These are phyloP conservation scores for Leptinotarsa defecta DNA, from an alignment of 1,140 invertebrate genomes.

Conservation along the genomic window DNA sequence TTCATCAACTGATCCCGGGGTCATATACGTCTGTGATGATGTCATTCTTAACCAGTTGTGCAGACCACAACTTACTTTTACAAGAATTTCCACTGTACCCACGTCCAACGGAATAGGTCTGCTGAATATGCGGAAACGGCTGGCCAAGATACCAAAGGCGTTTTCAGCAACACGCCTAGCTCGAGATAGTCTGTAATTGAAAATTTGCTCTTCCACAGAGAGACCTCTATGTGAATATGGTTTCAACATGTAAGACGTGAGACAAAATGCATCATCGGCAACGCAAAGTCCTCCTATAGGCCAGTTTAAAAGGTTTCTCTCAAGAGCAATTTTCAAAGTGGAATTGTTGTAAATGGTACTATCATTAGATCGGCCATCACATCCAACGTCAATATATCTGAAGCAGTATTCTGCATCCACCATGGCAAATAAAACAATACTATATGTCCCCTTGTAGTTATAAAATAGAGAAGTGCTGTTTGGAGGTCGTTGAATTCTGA, in stretches of 20 bases:
- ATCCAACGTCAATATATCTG: constrained; percentile 54
- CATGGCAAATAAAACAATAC: constrained; percentile 43
- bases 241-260: constrained; percentile 26
- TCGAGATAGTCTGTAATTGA: constrained; percentile 23
- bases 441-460: constrained; percentile 55
- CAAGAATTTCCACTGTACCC: constrained; percentile 22
- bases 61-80: neutral
- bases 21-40: constrained; percentile 15
- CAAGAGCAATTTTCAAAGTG: constrained; percentile 21
- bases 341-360: constrained; percentile 22
- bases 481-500: constrained; percentile 49
- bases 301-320: constrained; percentile 24
- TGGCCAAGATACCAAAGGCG: constrained; percentile 25
- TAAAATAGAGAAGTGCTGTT: constrained; percentile 53
- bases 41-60: constrained; percentile 30
- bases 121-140: constrained; percentile 23
- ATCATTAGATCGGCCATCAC: constrained; percentile 31
- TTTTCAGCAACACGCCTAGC: constrained; percentile 25
- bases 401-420: constrained; percentile 49
- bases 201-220: constrained; percentile 19
- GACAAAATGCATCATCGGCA: constrained; percentile 20
- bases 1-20: constrained; percentile 9
- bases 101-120: constrained; percentile 22
- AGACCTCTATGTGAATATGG: constrained; percentile 17
- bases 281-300: constrained; percentile 19